Evolutionary conservation across 2,888 invertebrate genomes (phyloP).

Genomic region (Diplazon laetatorius): DNA sequence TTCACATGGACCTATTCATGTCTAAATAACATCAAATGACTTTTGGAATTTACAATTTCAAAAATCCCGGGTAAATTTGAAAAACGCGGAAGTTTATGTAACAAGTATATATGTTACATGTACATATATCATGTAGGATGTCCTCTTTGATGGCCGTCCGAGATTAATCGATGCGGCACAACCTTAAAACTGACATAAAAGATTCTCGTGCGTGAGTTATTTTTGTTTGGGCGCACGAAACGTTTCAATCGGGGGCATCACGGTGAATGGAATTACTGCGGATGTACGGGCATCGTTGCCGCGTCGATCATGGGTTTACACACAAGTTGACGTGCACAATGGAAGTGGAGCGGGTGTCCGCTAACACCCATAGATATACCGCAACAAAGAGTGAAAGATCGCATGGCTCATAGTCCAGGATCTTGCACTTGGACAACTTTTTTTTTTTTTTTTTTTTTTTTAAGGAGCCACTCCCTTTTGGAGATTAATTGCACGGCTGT

Average conservation of each 20-base stretch:
- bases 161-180: conserved; percentile 19
- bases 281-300: conserved; percentile 37
- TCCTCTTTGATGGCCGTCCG: not conserved
- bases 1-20: too few relatives aligned
- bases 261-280: conserved; percentile 37
- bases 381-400: conserved; percentile 48
- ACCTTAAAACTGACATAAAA: not conserved
- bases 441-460: conserved; percentile 40
- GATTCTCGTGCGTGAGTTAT: conserved; percentile 24
- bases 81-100: too few relatives aligned
- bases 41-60: too few relatives aligned
- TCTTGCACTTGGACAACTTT: conserved; percentile 56
- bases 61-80: too few relatives aligned
- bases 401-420: conserved; percentile 38
- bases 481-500: conserved; percentile 59
- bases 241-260: conserved; percentile 51
- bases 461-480: conserved; percentile 56
- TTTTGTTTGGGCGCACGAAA: conserved; percentile 42
- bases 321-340: conserved; percentile 48
- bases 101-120: too few relatives aligned
- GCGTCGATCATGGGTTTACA: conserved; percentile 17
- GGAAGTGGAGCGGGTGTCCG: conserved; percentile 54
- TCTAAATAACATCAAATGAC: too few relatives aligned
- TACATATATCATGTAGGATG: too few relatives aligned
- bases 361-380: conserved; percentile 2